phyloP scores from a whole-genome alignment of 2,113 vertebrate genomes.

The Myrmecobius fasciatus region DNA sequence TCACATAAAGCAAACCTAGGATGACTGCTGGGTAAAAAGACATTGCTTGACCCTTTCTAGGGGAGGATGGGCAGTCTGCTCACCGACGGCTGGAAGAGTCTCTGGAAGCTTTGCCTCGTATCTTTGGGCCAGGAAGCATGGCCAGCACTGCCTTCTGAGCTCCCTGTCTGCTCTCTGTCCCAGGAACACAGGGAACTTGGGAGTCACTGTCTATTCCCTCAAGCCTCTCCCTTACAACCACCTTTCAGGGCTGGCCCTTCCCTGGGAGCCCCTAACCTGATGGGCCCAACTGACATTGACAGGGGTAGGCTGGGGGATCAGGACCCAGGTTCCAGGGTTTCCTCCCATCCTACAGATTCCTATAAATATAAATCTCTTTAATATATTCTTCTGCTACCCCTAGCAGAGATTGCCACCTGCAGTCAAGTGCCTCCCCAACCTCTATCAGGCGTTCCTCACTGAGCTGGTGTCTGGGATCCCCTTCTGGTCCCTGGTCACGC shows the following conservation, averaged over 20 bases:
- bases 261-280: neutral
- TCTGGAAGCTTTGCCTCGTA: constrained; percentile 90
- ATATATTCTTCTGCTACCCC: constrained; percentile 76
- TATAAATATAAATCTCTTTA: constrained; percentile 74
- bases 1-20: neutral
- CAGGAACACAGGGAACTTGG: neutral
- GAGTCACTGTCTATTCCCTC: neutral
- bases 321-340: constrained; percentile 71
- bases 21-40: neutral
- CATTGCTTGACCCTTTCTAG: constrained; percentile 80
- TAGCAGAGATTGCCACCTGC: constrained; percentile 63
- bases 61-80: constrained; percentile 96
- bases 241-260: constrained; percentile 64
- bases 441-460: constrained; percentile 63
- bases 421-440: constrained; percentile 74
- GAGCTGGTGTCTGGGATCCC: constrained; percentile 50
- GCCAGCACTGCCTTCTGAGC: constrained; percentile 96
- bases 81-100: constrained; percentile 92
- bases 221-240: neutral
- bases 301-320: constrained; percentile 66
- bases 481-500: constrained; percentile 34
- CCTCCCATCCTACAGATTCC: constrained; percentile 60
- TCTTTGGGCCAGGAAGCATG: constrained; percentile 96
- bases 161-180: neutral
- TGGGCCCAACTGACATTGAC: constrained; percentile 60